phyloP scores from a whole-genome alignment of 1,140 invertebrate genomes.

The Saccostrea echinata region DNA sequence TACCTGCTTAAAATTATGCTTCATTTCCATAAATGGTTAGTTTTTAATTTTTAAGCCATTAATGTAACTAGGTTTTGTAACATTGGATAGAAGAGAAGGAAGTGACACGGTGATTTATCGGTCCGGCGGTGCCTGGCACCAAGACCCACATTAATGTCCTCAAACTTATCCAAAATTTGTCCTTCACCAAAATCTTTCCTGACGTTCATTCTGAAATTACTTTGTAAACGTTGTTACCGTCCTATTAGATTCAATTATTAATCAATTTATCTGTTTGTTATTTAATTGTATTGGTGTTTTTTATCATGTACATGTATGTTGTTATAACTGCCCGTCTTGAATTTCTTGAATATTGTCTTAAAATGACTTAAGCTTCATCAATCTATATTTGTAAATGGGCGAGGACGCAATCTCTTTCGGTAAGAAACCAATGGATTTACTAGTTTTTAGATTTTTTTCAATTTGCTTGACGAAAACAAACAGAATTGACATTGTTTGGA shows the following conservation, averaged over 20 bases:
- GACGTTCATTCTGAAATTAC: conserved; percentile 14
- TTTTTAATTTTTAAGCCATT: conserved; percentile 17
- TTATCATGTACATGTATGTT: not conserved
- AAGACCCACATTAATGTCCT: conserved; percentile 22
- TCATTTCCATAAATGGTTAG: conserved; percentile 14
- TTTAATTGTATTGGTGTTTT: not conserved
- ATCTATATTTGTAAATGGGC: not conserved
- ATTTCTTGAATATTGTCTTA: not conserved
- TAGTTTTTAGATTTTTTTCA: too few species aligned
- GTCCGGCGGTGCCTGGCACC: conserved; percentile 13
- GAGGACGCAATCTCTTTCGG: too few species aligned
- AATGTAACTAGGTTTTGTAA: conserved; percentile 25
- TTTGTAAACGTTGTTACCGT: not conserved
- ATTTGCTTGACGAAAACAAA: not conserved
- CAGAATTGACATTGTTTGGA: not conserved
- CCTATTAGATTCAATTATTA: not conserved
- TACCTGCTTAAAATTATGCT: not conserved
- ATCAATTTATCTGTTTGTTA: not conserved
- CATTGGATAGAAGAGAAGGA: not conserved
- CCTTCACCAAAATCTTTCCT: not conserved
- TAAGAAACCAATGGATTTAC: too few species aligned
- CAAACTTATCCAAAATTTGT: not conserved
- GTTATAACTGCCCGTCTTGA: not conserved
- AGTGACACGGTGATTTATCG: conserved; percentile 25
- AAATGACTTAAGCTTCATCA: not conserved